Base-by-base conservation (phyloP, 2,888 invertebrate genomes). In the Brachypterus glaber region DNA sequence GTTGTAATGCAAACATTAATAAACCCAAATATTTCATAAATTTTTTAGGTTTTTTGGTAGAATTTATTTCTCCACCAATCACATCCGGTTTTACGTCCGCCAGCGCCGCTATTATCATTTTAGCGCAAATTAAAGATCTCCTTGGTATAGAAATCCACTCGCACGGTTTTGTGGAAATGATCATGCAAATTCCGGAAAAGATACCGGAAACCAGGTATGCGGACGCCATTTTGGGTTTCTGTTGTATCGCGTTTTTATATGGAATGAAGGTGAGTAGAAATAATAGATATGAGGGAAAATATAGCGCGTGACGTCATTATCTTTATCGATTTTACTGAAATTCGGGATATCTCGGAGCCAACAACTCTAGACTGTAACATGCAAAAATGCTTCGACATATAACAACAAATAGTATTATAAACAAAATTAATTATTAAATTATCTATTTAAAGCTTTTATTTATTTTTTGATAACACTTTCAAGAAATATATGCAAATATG, bases 81-180 rank as follows among this genome's bases (percentile, higher is more conserved):
- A 83, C 83, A 12, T 81, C 81, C 47, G 88, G 86, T 2, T 90
- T 90, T 62, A 88, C 88, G 27, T 81, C 87, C 2, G 88, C 85
- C 7, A 85, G 86, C 13, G 82, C 89, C 0, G 62, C 86, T 8
- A 83, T 86, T 51, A 86, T 90, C 50, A 74, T 80, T 26, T 68
- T 73, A 21, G 75, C 82, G 4, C 89, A 90, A 65, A 49, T 85
- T 9, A 84, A 83, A 65, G 79, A 77, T 34, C 66, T 87, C 32
- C 64, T 87, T 17, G 87, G 87, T 5, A 67, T 87, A 18, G 71
- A 70, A 49, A 74, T 79, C 59, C 67, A 75, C 37, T 79, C 81
- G 2, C 74, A 80, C 48, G 77, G 78, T n/a, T 73, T 82, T 38
- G 50, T 74, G 2, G 78, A 77, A 39, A 79, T 79, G 44, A 48